Conservation (phyloP, 2,888 invertebrate genomes). For the Phortica magna region DNA sequence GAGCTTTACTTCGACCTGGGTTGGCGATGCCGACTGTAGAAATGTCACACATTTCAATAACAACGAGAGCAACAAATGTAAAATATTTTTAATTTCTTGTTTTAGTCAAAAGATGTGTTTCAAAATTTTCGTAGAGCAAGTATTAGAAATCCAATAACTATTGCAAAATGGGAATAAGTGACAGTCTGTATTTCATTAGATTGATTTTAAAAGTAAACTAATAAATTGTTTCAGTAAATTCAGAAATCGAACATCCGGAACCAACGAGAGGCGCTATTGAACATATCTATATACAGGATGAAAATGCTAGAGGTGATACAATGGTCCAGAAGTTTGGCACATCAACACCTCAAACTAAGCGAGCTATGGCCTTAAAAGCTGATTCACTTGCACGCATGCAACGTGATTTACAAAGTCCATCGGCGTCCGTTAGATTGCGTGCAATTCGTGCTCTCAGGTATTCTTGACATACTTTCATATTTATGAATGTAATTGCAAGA, state of each 20-base stretch:
- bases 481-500: background rate
- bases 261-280: background rate
- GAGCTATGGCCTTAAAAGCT: background rate
- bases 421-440: slow-evolving; percentile 69
- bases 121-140: background rate
- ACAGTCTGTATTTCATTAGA: background rate
- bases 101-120: slow-evolving; percentile 7
- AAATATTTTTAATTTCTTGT: background rate
- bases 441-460: slow-evolving; percentile 75
- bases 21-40: background rate
- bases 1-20: background rate
- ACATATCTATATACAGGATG: background rate
- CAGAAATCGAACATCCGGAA: background rate
- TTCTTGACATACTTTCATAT: slow-evolving; percentile 31
- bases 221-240: background rate
- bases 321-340: background rate
- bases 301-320: background rate
- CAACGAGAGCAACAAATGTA: slow-evolving; percentile 16
- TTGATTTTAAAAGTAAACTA: background rate
- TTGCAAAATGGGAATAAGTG: background rate
- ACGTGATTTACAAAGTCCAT: slow-evolving; percentile 75
- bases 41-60: background rate
- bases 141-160: background rate
- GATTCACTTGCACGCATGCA: slow-evolving; percentile 61
- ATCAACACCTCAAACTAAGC: background rate